A percentile compares a stretch with the other conserved stretches of the same genome.
Conservation (phyloP, 2,888 invertebrate genomes). For the Apodemia hepburni region DNA sequence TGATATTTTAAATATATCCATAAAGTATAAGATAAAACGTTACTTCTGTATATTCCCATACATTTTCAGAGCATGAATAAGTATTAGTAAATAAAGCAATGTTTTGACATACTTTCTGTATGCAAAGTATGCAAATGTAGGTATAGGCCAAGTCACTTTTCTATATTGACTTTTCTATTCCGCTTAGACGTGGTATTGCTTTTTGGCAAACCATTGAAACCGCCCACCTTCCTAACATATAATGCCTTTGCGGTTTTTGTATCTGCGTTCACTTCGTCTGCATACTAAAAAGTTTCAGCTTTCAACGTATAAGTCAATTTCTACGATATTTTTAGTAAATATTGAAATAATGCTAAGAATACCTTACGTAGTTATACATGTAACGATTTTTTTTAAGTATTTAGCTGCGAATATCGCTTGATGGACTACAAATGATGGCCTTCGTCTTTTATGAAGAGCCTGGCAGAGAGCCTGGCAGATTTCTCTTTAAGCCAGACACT, state of each 20-base stretch:
- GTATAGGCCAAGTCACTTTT: conserved; percentile 3
- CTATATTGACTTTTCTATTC: conserved; percentile 9
- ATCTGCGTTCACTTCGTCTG: conserved; percentile 6
- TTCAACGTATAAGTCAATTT: conserved; percentile 1
- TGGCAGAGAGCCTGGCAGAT: too few relatives aligned
- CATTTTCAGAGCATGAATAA: background rate
- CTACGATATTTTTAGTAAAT: background rate
- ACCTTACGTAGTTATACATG: too few relatives aligned
- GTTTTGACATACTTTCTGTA: background rate
- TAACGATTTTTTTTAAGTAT: too few relatives aligned
- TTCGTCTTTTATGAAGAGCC: too few relatives aligned
- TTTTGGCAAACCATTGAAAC: conserved; percentile 11
- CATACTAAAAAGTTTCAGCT: conserved; percentile 11
- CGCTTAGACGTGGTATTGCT: conserved; percentile 10
- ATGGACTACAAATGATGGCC: too few relatives aligned
- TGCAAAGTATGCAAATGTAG: background rate
- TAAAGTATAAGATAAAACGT: too few relatives aligned
- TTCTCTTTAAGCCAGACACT: too few relatives aligned
- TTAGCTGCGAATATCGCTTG: too few relatives aligned
- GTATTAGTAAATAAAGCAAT: background rate
- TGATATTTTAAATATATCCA: too few relatives aligned
- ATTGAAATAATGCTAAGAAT: background rate
- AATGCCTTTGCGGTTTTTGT: conserved; percentile 14
- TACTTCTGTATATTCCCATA: background rate
- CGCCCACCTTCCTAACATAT: conserved; percentile 6